Evolutionary conservation across 2,888 invertebrate species (phyloP), one percentile per base, ranked within the genome.

Genomic region (Onchidella celtica): DNA sequence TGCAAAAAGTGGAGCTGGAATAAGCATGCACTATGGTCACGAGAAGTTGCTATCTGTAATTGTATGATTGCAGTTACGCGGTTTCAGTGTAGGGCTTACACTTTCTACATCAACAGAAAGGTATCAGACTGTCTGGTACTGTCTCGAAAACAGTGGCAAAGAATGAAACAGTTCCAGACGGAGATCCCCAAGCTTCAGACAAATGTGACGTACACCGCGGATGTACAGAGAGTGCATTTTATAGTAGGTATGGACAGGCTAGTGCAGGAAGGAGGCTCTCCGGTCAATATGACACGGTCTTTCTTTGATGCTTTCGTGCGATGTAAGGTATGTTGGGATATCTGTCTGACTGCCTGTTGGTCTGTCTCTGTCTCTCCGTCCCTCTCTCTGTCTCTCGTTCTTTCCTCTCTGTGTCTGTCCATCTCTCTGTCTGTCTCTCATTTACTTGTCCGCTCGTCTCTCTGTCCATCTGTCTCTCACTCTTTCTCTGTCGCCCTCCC

Each of bases 281-380:
- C 81, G 1, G 76, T 83, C 61, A 72, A 73, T 17, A n/a, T 74
- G n/a, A 69, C 55, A 29, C 55, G 81, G 29, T 61, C 73, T 27
- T 17, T 83, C 4, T 83, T 80, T 66, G 81, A 83, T 57, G 47
- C 73, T 38, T 69, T 77, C 57, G 59, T 83, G 47, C 38, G 72
- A 21, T 83, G 80, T 38, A 76, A 81, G 81, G 81, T 81, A 29
- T 40, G 69, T n/a, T 27, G 6, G 47, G 9, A 6, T 47, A 17
- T 17, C 47, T 47, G 47, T 17, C 47, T 47, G 47, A 6, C 47
- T 47, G 47, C 47, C 47, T 47, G 47, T 17, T 17, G 6, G 47
- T 17, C 47, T 47, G 47, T 17, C 47, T 47, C 9, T 17, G 9
- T 47, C 9, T 17, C 47, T 47, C 9, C 47, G 9, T 47, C 9